Conservation (phyloP, 2,797 vertebrate species). For the Etheostoma perlongum region DNA sequence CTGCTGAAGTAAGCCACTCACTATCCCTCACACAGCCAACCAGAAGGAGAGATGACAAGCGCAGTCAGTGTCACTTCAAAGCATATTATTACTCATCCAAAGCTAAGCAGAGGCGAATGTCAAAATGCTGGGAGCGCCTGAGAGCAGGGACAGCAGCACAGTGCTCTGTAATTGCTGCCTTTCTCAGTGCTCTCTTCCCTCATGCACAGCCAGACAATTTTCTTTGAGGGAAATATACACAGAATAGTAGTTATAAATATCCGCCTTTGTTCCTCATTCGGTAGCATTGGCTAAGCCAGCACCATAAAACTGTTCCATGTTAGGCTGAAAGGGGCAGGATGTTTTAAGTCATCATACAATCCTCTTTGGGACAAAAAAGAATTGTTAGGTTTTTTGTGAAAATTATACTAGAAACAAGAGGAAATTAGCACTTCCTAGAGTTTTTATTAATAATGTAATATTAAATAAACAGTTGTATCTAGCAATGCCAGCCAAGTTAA, state of each 20-base stretch:
- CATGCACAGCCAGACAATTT: conserved; percentile 45
- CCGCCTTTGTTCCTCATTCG: conserved; percentile 54
- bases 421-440: neutral
- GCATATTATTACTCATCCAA: conserved; percentile 72
- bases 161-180: conserved; percentile 71
- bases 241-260: conserved; percentile 61
- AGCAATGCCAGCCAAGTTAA: neutral
- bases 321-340: conserved; percentile 7
- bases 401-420: neutral
- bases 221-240: conserved; percentile 42
- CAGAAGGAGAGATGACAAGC: conserved; percentile 65
- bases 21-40: conserved; percentile 38
- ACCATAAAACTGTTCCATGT: conserved; percentile 5
- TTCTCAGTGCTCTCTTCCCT: conserved; percentile 39
- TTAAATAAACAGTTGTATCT: neutral
- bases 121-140: conserved; percentile 56
- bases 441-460: neutral
- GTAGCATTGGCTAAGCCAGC: conserved; percentile 20
- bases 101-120: conserved; percentile 57
- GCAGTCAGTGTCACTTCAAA: conserved; percentile 76
- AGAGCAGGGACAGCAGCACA: conserved; percentile 42
- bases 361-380: conserved; percentile 20
- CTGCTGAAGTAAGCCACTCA: conserved; percentile 94
- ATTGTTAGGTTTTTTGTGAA: neutral
- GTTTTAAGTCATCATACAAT: conserved; percentile 21